These are phyloP conservation scores for Daboia siamensis DNA, from an alignment of 2,113 vertebrate species.

Conservation along the genomic window DNA sequence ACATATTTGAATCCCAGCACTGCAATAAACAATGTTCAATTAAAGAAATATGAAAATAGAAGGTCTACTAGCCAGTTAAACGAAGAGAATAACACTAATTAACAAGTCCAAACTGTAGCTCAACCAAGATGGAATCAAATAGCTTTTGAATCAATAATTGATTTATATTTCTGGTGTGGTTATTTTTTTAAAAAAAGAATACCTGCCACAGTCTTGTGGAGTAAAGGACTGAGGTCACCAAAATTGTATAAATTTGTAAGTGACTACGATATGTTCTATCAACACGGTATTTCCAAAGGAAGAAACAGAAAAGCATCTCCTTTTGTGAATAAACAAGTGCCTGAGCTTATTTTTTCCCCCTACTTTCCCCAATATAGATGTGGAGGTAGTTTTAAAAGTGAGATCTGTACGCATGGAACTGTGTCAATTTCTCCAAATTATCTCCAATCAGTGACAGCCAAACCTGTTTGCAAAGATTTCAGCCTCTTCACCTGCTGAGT, in stretches of 20 bases:
- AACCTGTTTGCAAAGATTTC: conserved; percentile 58
- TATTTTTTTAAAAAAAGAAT: neutral
- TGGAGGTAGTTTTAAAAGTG: neutral
- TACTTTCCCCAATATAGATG: neutral
- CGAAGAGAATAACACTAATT: neutral
- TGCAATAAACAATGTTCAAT: neutral
- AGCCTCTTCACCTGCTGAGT: conserved; percentile 49
- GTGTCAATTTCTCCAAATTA: neutral
- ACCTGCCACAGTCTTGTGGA: neutral
- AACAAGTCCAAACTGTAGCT: neutral
- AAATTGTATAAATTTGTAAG: neutral
- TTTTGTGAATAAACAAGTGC: neutral
- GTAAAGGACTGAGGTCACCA: neutral
- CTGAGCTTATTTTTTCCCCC: neutral
- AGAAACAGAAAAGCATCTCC: neutral
- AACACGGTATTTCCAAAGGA: neutral
- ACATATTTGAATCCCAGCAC: too few relatives aligned
- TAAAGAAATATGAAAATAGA: neutral
- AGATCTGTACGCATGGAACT: neutral
- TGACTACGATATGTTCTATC: too few relatives aligned
- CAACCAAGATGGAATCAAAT: neutral
- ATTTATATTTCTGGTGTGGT: neutral
- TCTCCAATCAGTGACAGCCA: conserved; percentile 55
- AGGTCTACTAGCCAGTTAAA: neutral
- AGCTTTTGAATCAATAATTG: neutral